Base-by-base conservation (phyloP, 37 sponge, comb jelly and placozoan genomes). In the Diacarnus erythraeanus region DNA sequence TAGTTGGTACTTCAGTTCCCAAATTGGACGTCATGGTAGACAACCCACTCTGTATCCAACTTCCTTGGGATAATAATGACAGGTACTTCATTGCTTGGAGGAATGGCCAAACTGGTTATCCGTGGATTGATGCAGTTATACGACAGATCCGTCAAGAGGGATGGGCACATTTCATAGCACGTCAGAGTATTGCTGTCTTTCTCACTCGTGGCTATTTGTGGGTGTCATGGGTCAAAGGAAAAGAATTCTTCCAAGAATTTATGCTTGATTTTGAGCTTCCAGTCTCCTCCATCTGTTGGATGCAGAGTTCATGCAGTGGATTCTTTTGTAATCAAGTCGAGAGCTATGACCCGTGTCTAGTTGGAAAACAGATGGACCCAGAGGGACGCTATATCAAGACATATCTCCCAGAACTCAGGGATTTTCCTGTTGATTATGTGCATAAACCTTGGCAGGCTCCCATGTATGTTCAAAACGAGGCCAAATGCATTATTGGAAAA, bases 381-480 rank as follows among this genome's bases (percentile, higher is more conserved):
- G 83, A 88, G 22, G 97, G 97, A 1, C 31, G 74, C 40, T 96
- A 79, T 71, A 90, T 93, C 75, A 90, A 83, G 64, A 81, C 42
- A 23, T 93, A 86, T 40, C 75, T 93, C 1, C 97, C 97, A 3
- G 86, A 90, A 36, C 82, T 96, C 31, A 51, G 44, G 17, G 71
- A 88, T 30, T 90, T 91, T 56, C 97, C 97, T 23, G 35, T 51
- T 22, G 91, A 93, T 42, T 93, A 90, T 57, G 80, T 96, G 30
- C 93, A 96, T 57, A 35, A 82, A 3, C 97, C 97, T n/a, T 93
- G 93, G 91, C 83, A 79, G 27, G 97, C 97, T 21, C 97, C 97
- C 4, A 41, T 58, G 22, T 74, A 71, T 33, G 69, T 93, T 5
- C 94, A 93, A 79, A 22, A 88, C 63, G 58, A 84, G 39, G 93